A percentile compares a stretch with the other conserved stretches of the same genome.
These are phyloP conservation scores for Scolopax mira DNA, from an alignment of 2,113 vertebrate species.

Conservation along the genomic window DNA sequence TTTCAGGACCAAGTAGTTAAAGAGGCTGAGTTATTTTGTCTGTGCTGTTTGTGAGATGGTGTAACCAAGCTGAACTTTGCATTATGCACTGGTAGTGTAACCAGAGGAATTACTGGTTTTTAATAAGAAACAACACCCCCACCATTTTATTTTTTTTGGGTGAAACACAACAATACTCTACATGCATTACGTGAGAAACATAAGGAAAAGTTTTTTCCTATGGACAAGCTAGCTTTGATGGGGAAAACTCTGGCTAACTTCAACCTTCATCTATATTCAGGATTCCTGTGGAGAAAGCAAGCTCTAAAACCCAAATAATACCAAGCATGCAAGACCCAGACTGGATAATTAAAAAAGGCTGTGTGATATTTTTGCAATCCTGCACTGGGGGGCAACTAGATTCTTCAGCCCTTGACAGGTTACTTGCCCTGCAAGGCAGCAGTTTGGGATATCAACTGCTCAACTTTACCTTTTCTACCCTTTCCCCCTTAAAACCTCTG, in stretches of 20 bases:
- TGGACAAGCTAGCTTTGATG: neutral
- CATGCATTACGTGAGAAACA: neutral
- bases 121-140: too few species aligned
- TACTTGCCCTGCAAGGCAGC: neutral
- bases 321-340: neutral
- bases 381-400: neutral
- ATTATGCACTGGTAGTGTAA: neutral
- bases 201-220: neutral
- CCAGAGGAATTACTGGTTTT: neutral
- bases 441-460: neutral
- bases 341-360: neutral
- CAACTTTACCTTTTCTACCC: neutral
- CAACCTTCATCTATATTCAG: neutral
- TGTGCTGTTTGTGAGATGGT: neutral
- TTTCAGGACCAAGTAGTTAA: neutral
- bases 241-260: neutral
- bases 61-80: neutral
- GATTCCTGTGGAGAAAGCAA: neutral
- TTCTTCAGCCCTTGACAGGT: neutral
- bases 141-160: too few species aligned
- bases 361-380: neutral
- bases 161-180: rapidly evolving
- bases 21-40: neutral
- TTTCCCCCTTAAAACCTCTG: neutral
- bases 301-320: neutral